phyloP scores from a whole-genome alignment of 2,113 vertebrate species.

The Baryphthengus martii region DNA sequence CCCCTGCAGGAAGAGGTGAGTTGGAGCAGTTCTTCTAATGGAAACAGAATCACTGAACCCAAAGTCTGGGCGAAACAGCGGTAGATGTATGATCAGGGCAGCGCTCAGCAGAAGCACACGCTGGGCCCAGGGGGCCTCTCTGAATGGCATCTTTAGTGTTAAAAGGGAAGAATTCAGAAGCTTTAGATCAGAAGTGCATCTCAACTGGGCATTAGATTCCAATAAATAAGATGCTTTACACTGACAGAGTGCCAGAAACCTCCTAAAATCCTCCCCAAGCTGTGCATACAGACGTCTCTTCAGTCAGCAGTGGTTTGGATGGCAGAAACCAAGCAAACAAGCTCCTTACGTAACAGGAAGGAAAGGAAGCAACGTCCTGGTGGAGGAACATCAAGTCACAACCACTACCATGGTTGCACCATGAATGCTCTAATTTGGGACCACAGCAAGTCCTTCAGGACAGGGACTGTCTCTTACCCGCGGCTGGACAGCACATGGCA shows the following conservation, averaged over 20 bases:
- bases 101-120: background rate
- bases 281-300: background rate
- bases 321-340: constrained; percentile 30
- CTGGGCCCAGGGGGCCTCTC: constrained; percentile 1
- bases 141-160: background rate
- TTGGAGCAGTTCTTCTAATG: background rate
- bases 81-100: background rate
- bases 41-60: background rate
- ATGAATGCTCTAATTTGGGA: background rate
- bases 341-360: background rate
- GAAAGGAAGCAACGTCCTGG: background rate
- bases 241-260: constrained; percentile 26
- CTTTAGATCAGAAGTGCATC: constrained; percentile 2
- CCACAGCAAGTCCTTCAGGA: background rate
- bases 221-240: constrained; percentile 37
- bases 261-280: constrained; percentile 8
- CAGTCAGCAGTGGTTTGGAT: background rate
- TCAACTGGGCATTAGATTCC: background rate
- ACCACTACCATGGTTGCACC: background rate
- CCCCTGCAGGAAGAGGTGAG: background rate
- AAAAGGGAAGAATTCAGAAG: constrained; percentile 32
- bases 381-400: background rate
- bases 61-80: background rate
- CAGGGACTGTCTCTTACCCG: background rate
- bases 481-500: background rate